phyloP scores from a whole-genome alignment of 1,140 invertebrate species.

The Mercenaria mercenaria region DNA sequence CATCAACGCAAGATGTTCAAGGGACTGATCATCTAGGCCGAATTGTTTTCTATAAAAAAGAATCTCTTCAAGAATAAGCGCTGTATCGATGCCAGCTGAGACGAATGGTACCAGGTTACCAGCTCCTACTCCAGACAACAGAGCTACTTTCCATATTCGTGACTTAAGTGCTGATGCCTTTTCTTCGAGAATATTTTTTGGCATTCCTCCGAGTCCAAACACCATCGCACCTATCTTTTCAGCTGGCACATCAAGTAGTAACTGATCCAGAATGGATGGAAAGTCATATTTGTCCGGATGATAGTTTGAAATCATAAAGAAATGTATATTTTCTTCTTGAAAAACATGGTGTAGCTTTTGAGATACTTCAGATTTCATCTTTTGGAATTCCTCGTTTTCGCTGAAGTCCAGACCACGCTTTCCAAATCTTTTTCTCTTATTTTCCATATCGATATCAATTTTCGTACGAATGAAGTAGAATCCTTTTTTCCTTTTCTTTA shows the following conservation, averaged over 20 bases:
- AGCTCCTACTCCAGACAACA: not conserved
- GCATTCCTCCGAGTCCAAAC: not conserved
- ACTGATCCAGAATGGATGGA: not conserved
- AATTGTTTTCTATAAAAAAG: too few species aligned
- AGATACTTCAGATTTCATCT: not conserved
- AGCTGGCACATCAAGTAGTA: not conserved
- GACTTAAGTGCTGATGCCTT: not conserved
- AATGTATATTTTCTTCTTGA: not conserved
- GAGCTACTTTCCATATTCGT: not conserved
- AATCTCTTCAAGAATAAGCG: too few species aligned
- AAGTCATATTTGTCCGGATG: constrained; percentile 9
- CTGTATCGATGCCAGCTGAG: too few species aligned
- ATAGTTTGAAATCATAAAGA: too few species aligned
- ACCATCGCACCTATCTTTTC: not conserved
- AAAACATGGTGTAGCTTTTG: not conserved
- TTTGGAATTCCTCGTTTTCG: not conserved
- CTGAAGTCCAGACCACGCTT: too few species aligned
- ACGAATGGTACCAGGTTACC: not conserved
- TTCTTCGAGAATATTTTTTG: not conserved
- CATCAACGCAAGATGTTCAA: too few species aligned
- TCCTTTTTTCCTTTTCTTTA: too few species aligned
- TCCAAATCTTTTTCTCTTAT: too few species aligned
- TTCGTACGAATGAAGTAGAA: too few species aligned
- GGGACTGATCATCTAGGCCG: too few species aligned
- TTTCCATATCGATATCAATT: too few species aligned